Evolutionary conservation across 2,113 vertebrate genomes (phyloP), one percentile per base, ranked within the genome.

Genomic region (Centropus bengalensis): DNA sequence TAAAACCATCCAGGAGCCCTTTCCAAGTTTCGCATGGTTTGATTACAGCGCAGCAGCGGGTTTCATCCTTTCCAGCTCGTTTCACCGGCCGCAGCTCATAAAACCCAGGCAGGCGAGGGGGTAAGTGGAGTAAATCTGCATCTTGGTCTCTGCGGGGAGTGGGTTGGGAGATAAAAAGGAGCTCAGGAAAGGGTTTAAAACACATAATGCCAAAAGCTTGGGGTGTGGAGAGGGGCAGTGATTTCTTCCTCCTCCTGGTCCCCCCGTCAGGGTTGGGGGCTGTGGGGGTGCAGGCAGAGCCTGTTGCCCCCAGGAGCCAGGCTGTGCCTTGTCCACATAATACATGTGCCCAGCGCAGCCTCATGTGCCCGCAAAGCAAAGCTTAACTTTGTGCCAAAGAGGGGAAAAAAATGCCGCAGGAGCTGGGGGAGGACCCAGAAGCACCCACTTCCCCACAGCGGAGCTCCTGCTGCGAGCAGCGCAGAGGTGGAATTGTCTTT

Each of bases 381-480:
- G 3, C 59, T 21, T 4, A 0, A 14, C 8, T 26, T 36, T 13
- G 28, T n/a, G 70, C 83, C 52, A 5, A 5, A 30, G 23, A 4
- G 14, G 40, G 22, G 7, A 11, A 12, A 17, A 7, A 23, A 45
- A 7, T 0, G 5, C 24, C 10, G 54, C 52, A 9, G 14, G 54
- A 32, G 49, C 40, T 8, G 23, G 2, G 20, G 54, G 54, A 60
- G 17, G 69, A 40, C 19, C n/a, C 14, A 3, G 32, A 32, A n/a
- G 32, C 1, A 2, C 16, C 21, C 2, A 1, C 17, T 32, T 23
- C 6, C 3, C 45, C 23, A 2, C 0, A 2, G 28, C 8, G 3
- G 56, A 13, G 76, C 62, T 42, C 62, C 26, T 60, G 33, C 30
- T 19, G 36, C 3, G 2, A 21, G 47, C 28, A 24, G 40, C 1